Base-by-base conservation (phyloP, 2,888 invertebrate species). In the Sussaba pulchella region DNA sequence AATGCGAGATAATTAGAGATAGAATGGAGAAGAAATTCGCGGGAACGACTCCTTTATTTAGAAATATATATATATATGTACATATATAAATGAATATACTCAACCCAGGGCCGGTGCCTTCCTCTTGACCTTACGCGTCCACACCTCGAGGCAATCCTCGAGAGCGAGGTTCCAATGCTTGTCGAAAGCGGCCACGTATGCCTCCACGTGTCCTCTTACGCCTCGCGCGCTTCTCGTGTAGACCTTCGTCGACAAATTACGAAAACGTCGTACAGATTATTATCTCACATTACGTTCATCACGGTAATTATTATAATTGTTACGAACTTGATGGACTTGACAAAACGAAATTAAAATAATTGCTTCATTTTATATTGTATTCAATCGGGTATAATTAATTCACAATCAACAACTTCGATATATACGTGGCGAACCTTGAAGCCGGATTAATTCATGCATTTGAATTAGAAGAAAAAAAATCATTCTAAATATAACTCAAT, bases 91-190 rank as follows among this genome's bases (percentile, higher is more conserved):
- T 54, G 39, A n/a, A 14, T 45, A 61, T 81, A 26, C 78, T 92
- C 92, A 90, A 95, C 95, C 95, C 77, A 94, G 92, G 5, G 94
- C 94, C 1, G 95, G 94, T 69, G 94, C 92, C 92, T 96, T 96
- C 85, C 93, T 93, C 59, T 93, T 93, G 54, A 93, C 92, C 88
- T 95, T 94, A 82, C 96, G 93, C 67, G 94, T 95, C 96, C 97
- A 98, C 2, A 95, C 93, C 93, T 98, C 98, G 31, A 95, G 94
- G 1, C 97, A 97, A 90, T 98, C 97, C 74, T 94, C 94, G 69
- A 99, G 92, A 4, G 97, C 96, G 86, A 99, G 92, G 93, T 99
- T 99, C 96, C 98, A 98, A 91, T 98, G 98, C 90, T 97, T 98
- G 92, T 99, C 99, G 92, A 97, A 99, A 1, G 97, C 97, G 17